phyloP scores from a whole-genome alignment of 2,113 vertebrate species.

The Cnemophilus loriae region DNA sequence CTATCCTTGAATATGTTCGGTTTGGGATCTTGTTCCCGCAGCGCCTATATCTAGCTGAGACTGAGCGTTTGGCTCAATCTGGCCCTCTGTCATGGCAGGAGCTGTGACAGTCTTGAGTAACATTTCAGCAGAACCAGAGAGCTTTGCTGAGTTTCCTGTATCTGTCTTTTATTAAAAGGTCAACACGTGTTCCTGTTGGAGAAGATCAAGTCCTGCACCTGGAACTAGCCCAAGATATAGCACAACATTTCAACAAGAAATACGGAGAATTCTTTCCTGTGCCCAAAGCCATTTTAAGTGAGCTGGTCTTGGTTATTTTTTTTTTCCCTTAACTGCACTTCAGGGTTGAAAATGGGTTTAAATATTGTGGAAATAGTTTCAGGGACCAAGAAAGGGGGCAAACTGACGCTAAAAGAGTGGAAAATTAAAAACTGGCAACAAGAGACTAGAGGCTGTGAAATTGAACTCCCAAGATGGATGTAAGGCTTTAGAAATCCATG shows the following conservation, averaged over 20 bases:
- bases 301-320: slow-evolving; percentile 43
- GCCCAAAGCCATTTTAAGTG: slow-evolving; percentile 82
- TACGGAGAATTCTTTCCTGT: slow-evolving; percentile 88
- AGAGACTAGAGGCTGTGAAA: background rate
- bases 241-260: slow-evolving; percentile 86
- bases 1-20: background rate
- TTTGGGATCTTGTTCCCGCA: background rate
- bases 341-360: background rate
- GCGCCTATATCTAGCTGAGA: background rate
- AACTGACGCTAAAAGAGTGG: background rate
- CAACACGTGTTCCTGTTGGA: slow-evolving; percentile 90
- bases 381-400: background rate
- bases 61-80: background rate
- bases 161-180: slow-evolving; percentile 81
- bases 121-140: slow-evolving; percentile 17
- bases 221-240: slow-evolving; percentile 89
- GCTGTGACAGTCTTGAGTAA: slow-evolving; percentile 6
- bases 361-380: slow-evolving; percentile 8
- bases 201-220: slow-evolving; percentile 95
- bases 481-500: background rate
- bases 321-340: background rate
- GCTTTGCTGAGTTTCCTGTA: slow-evolving; percentile 52
- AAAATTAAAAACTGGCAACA: background rate
- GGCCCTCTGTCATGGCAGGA: background rate
- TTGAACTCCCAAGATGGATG: background rate